Percentiles rank a stretch among this genome's conserved stretches.
Conservation (phyloP, 2,113 vertebrate genomes). For the Corvus moneduloides region DNA sequence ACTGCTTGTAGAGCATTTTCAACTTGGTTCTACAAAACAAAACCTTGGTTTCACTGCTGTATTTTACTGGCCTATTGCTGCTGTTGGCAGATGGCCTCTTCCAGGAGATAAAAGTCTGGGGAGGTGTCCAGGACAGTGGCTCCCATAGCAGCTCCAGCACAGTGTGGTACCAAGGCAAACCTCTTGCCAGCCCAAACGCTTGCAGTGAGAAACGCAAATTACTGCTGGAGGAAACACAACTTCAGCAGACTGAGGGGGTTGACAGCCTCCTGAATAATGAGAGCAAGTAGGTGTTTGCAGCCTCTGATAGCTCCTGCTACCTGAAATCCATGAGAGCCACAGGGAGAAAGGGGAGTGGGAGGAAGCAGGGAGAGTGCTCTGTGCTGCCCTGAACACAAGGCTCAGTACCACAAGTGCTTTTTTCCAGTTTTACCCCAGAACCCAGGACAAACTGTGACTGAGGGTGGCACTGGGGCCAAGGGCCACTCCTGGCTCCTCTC, state of each 20-base stretch:
- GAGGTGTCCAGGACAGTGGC: not conserved
- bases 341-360: not conserved
- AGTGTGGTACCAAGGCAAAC: not conserved
- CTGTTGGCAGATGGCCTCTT: not conserved
- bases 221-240: not conserved
- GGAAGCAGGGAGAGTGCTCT: not conserved
- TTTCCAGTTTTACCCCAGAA: not conserved
- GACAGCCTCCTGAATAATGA: not conserved
- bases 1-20: not conserved
- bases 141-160: not conserved
- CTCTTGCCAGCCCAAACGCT: not conserved
- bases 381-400: not conserved
- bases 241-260: not conserved
- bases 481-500: not conserved
- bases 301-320: not conserved
- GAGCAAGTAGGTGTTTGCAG: accelerated
- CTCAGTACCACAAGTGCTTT: not conserved
- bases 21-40: not conserved
- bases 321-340: not conserved
- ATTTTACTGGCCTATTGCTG: not conserved
- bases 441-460: not conserved
- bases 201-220: not conserved
- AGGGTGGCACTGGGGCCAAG: not conserved
- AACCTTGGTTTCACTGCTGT: not conserved
- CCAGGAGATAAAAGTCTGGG: not conserved